Evolutionary conservation across 2,888 invertebrate genomes (phyloP), one percentile per base, ranked within the genome.

Genomic region (Ceratothoa steindachneri): DNA sequence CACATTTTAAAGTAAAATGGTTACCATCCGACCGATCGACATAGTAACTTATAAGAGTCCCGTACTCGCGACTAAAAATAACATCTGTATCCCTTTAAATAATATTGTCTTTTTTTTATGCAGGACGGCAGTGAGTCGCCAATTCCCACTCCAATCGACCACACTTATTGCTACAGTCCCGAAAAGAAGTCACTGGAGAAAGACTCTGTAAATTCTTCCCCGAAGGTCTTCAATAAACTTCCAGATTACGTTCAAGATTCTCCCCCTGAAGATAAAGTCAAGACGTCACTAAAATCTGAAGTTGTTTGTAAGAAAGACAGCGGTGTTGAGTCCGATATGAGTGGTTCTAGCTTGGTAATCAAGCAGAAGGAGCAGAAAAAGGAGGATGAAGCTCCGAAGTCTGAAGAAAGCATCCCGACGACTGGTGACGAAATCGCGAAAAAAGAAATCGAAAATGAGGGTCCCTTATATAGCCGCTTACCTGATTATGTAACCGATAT

Each of bases 151-250:
- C 75, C 72, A 1, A 9, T 87, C 75, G 89, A 89, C 82, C 89
- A 89, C 81, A 88, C 88, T 83, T 89, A 89, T 81, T 88, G 88
- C 81, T 82, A 81, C 24, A 73, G 81, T 2, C 53, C 72, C 27
- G 72, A 76, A 22, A 73, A 73, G n/a, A 72, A 73, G 41, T 52
- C 41, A 19, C 28, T 29, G 0, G 67, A 55, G 15, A 30, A 30
- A n/a, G 52, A 27, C 30, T 27, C 15, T 1, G 30, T n/a, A 19
- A 27, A 55, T 4, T 28, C 19, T 22, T 15, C 64, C n/a, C 9
- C 3, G 1, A 55, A 51, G 0, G 12, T 55, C n/a, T 76, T 41
- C 28, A 73, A 52, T 64, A 76, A 76, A 41, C 67, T 76, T 12
- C 75, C 75, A 24, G 75, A 76, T n/a, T 76, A 76, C 27, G 72